phyloP scores from a whole-genome alignment of 2,113 vertebrate species.

The Notarius lentiginosus region DNA sequence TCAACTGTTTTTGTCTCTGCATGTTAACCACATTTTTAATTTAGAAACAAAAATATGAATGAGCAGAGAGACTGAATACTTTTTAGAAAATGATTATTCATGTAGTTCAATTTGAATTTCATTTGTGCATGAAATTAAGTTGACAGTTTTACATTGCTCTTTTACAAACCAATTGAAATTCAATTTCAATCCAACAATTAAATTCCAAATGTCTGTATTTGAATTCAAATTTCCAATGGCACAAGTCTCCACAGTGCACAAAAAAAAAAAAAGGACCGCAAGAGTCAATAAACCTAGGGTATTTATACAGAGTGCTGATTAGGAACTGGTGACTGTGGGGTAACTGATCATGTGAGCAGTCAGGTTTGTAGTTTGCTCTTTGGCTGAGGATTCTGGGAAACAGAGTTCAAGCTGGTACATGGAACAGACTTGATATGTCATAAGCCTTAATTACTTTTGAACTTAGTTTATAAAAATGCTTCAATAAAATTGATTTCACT shows the following conservation, averaged over 20 bases:
- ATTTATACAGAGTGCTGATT: neutral
- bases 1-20: neutral
- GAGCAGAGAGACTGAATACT: neutral
- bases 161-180: neutral
- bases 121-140: neutral
- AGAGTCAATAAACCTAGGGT: neutral
- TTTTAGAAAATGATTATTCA: neutral
- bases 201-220: neutral
- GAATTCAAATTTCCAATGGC: neutral
- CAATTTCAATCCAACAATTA: neutral
- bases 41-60: neutral
- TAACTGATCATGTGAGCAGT: neutral
- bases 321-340: neutral
- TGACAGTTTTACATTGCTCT: neutral
- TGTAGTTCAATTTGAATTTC: neutral
- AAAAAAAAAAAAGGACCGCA: neutral
- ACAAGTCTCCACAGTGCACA: neutral
- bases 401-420: neutral
- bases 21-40: neutral
- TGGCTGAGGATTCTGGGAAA: neutral
- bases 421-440: neutral
- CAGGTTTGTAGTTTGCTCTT: neutral
- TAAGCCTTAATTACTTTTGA: neutral
- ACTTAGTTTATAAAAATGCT: neutral
- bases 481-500: neutral